phyloP scores from a whole-genome alignment of 2,113 vertebrate species.

The Sclerurus mexicanus region DNA sequence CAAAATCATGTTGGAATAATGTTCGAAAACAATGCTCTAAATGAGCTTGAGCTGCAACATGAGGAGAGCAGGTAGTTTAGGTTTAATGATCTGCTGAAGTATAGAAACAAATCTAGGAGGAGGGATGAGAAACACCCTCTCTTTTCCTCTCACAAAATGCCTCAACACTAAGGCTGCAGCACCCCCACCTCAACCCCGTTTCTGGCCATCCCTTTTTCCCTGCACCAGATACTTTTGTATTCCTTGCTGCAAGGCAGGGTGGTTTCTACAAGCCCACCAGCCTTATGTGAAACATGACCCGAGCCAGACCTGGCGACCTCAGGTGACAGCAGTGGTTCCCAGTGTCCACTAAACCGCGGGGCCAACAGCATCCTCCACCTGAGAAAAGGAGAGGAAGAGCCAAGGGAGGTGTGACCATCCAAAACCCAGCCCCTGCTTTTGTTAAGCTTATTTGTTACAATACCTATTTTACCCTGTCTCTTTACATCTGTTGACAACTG shows the following conservation, averaged over 20 bases:
- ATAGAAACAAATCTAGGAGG: neutral
- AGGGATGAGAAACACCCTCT: neutral
- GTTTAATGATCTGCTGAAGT: neutral
- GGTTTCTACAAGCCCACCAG: neutral
- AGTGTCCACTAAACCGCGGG: rapidly evolving
- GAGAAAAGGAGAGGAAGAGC: neutral
- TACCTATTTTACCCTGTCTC: neutral
- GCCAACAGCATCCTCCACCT: neutral
- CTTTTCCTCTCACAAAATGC: neutral
- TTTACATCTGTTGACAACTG: neutral
- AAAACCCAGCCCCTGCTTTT: neutral
- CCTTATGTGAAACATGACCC: neutral
- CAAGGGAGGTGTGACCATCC: neutral
- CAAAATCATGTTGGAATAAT: neutral
- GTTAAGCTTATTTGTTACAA: neutral
- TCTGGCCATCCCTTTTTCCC: neutral
- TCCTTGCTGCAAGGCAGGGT: neutral
- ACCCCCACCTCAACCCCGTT: neutral
- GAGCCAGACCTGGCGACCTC: neutral
- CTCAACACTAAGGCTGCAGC: neutral
- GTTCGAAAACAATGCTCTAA: neutral
- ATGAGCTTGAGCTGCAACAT: neutral
- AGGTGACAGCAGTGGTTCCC: neutral
- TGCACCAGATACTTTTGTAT: neutral
- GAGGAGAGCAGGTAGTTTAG: neutral